Evolutionary conservation across 1,140 invertebrate species (phyloP), one percentile per base, ranked within the genome.

Genomic region (Drosophila auraria): DNA sequence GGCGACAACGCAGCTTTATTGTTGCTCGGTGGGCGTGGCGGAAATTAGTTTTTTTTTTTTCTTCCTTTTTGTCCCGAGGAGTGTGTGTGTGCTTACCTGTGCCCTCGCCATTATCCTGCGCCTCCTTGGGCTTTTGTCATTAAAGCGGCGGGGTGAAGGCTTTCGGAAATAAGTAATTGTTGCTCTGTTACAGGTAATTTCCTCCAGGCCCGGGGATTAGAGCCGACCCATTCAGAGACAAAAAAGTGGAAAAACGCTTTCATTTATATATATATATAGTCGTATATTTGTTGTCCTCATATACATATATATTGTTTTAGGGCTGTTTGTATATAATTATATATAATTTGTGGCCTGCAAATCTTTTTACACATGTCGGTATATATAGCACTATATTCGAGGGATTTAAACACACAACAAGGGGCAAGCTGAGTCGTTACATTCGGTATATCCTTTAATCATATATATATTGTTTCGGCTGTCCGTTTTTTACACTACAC

Each of bases 181-280:
- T 81, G 53, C 50, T 60, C 68, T 82, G 80, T 82, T 82, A 78
- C 80, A 82, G 80, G 80, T 82, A 82, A 82, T 82, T 82, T 82
- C 80, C 80, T 82, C 65, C 33, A 51, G 49, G 66, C 47, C 65
- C 45, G 25, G 23, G 62, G 73, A 78, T 77, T 82, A 82, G 64
- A 44, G n/a, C 61, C 54, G 64, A 38, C 20, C 61, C 54, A 45
- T 2, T 15, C 30, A 49, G 30, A 69, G 30, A 56, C 30, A 45
- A 42, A 78, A 57, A 40, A 40, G 53, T 56, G 33, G 2, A 25
- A 56, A 57, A 42, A 58, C 14, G 14, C n/a, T 49, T 68, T 47
- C 23, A 9, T 54, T 27, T 53, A 44, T 54, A 38, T 74, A 25
- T 77, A 68, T 76, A 73, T 78, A 69, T 77, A 61, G 47, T 60